phyloP scores from a whole-genome alignment of 2,888 invertebrate genomes.

The Tenthredo livida region DNA sequence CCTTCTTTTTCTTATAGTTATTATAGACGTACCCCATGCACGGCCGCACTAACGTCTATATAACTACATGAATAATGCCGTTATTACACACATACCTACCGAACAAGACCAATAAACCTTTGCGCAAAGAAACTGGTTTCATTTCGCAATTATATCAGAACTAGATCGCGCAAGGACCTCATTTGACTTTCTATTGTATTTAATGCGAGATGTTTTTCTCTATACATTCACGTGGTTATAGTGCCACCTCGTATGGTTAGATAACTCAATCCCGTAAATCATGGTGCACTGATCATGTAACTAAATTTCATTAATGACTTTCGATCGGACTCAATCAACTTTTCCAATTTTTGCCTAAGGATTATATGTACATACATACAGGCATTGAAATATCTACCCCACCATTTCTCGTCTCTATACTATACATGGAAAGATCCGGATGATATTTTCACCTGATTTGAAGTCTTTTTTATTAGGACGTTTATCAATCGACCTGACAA shows the following conservation, averaged over 20 bases:
- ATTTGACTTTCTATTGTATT: conserved; percentile 60
- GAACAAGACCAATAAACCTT: conserved; percentile 15
- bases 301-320: not conserved
- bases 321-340: not conserved
- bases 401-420: not conserved
- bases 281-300: not conserved
- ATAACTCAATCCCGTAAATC: not conserved
- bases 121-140: conserved; percentile 54
- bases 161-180: conserved; percentile 56
- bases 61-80: not conserved
- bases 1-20: not conserved
- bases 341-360: not conserved
- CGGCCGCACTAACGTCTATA: not conserved
- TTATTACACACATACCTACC: not conserved
- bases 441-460: not conserved
- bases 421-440: not conserved
- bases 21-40: not conserved
- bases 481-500: not conserved
- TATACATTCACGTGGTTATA: conserved; percentile 28
- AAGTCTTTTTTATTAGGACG: not conserved
- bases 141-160: conserved; percentile 57
- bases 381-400: not conserved
- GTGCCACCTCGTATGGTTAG: conserved; percentile 22
- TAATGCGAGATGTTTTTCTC: conserved; percentile 41
- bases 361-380: not conserved